Evolutionary conservation across 2,113 vertebrate genomes (phyloP), one percentile per base, ranked within the genome.

Genomic region (Nothocercus julius): DNA sequence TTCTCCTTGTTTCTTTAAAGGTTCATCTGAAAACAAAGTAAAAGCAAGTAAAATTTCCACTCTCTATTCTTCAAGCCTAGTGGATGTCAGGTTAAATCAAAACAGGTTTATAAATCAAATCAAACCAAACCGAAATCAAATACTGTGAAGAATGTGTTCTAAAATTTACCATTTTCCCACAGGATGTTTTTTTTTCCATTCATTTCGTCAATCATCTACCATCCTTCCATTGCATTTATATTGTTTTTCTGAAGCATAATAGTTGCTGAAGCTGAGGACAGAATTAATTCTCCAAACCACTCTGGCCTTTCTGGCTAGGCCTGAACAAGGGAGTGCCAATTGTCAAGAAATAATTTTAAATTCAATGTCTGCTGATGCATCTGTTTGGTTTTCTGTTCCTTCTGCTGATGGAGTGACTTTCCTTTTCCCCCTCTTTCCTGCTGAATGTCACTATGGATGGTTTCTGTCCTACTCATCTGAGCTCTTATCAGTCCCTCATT

Each of bases 401-500:
- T 11, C 56, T 81, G n/a, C 72, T 96, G 94, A 92, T 88, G 64
- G 89, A 85, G 70, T 82, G 74, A 85, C 59, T 77, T 72, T 91
- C 49, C 30, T 93, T 93, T 96, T 87, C 63, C 38, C 19, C 6
- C 25, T 81, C 67, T 42, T 84, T n/a, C 7, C 1, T 13, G 32
- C 56, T 93, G 89, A 95, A 94, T 91, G 91, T 97, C 89, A 94
- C 78, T 75, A 58, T 2, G 24, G 84, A 91, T 95, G 64, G 91
- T 95, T 96, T 74, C 87, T 95, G 85, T 85, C 47, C 86, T 87
- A 24, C 78, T 85, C 64, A 30, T 64, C 78, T 72, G 45, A 93
- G 89, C 91, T 92, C 75, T 93, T 96, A 94, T 95, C 95, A 72
- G 20, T 49, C 61, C 44, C 44, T 91, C 87, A 87, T 96, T 96